These are phyloP conservation scores for Carduelis carduelis DNA, from an alignment of 2,797 vertebrate genomes.

Conservation along the genomic window DNA sequence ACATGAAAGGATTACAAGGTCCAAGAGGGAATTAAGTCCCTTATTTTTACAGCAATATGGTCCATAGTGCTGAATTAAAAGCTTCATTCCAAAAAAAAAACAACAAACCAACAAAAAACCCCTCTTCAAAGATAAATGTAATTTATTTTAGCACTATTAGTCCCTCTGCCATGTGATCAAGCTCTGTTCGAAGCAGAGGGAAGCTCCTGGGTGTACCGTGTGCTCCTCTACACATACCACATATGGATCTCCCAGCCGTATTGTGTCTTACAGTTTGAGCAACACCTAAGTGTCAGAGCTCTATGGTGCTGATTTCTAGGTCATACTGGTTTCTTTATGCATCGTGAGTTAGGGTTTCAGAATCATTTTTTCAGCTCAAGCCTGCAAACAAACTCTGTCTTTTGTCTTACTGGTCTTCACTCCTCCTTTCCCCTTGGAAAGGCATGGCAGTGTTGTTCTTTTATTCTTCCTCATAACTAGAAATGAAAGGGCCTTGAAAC, in stretches of 20 bases:
- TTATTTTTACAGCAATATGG: fast-evolving
- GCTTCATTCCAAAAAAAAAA: neutral
- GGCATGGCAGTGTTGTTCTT: neutral
- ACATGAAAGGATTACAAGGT: neutral
- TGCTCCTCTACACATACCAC: neutral
- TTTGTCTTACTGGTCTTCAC: neutral
- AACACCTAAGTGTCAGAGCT: constrained; percentile 29
- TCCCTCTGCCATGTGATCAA: neutral
- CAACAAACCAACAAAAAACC: neutral
- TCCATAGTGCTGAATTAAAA: neutral
- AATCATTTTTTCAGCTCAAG: constrained; percentile 16
- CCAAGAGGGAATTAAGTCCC: neutral
- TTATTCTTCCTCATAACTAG: neutral
- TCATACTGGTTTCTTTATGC: constrained; percentile 35
- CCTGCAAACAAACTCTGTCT: constrained; percentile 45
- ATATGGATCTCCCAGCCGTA: neutral
- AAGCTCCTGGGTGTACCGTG: neutral
- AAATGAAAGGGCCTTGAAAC: neutral
- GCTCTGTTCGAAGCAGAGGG: neutral
- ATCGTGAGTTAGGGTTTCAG: neutral
- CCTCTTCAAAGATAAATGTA: neutral
- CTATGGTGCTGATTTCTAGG: constrained; percentile 27
- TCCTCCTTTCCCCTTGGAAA: neutral
- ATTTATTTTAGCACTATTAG: neutral
- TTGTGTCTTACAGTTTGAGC: constrained; percentile 51